Evolutionary conservation across 92 coral and sea anemone species (phyloP).

Genomic region (Palythoa grandis): DNA sequence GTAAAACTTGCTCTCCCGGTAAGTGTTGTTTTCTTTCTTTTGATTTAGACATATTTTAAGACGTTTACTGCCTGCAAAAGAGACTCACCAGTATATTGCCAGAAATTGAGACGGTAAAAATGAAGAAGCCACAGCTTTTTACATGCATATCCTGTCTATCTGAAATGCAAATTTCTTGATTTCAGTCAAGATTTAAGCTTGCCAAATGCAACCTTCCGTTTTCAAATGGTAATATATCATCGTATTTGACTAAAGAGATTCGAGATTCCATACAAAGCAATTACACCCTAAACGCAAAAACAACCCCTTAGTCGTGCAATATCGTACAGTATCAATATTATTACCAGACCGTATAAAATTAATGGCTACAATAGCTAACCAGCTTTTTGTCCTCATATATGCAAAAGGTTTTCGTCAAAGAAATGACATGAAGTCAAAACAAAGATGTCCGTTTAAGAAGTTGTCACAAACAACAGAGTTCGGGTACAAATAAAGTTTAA

Average conservation of each 20-base stretch:
- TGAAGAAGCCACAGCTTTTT: neutral
- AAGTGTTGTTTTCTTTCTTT: too few species aligned
- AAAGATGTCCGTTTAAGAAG: neutral
- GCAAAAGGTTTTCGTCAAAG: neutral
- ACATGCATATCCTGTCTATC: neutral
- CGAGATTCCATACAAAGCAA: neutral
- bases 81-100: too few species aligned
- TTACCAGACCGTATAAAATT: neutral
- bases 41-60: too few species aligned
- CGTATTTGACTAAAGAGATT: neutral
- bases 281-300: too few species aligned
- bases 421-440: neutral
- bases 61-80: too few species aligned
- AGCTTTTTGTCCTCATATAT: neutral
- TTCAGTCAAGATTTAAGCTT: neutral
- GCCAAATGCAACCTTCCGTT: constrained; percentile 12
- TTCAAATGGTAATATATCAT: constrained; percentile 25
- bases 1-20: too few species aligned
- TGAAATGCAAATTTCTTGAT: constrained; percentile 23
- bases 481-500: neutral
- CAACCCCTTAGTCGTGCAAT: constrained; percentile 8
- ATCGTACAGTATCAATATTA: constrained; percentile 24
- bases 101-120: neutral
- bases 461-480: neutral
- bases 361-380: neutral